Percentiles rank a stretch among this genome's conserved stretches.
These are phyloP conservation scores for Drosophila anceps DNA, from an alignment of 2,888 invertebrate genomes.

Conservation along the genomic window DNA sequence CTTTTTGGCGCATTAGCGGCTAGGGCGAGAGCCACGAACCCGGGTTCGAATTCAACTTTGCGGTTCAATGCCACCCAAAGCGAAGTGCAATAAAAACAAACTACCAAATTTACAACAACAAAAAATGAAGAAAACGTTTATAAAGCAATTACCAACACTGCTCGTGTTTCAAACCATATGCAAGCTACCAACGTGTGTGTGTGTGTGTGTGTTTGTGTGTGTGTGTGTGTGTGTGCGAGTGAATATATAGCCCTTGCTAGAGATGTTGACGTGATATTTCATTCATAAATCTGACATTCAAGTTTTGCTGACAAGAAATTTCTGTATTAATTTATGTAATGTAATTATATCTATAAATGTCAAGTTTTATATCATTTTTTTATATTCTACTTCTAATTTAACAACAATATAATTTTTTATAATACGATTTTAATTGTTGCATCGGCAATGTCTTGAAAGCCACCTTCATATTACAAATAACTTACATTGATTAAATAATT, in stretches of 20 bases:
- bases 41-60: slow-evolving; percentile 10
- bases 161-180: slow-evolving; percentile 65
- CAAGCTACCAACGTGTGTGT: slow-evolving; percentile 10
- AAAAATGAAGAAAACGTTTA: slow-evolving; percentile 58
- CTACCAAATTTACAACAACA: slow-evolving; percentile 64
- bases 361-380: no score
- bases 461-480: no score
- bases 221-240: background rate
- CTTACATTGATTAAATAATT: no score
- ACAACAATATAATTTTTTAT: no score
- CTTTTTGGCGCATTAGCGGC: slow-evolving; percentile 76
- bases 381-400: no score
- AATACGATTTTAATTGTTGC: no score
- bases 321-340: no score
- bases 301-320: background rate
- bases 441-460: no score
- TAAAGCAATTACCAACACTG: slow-evolving; percentile 75
- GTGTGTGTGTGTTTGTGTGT: slow-evolving; percentile 10
- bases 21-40: slow-evolving; percentile 37
- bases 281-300: background rate
- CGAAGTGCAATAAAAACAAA: slow-evolving; percentile 69
- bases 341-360: no score
- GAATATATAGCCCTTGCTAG: slow-evolving; percentile 18
- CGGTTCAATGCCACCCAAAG: slow-evolving; percentile 76
- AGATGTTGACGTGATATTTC: slow-evolving; percentile 28